phyloP scores from a whole-genome alignment of 2,888 invertebrate genomes.

The Caenorhabditis virilis region DNA sequence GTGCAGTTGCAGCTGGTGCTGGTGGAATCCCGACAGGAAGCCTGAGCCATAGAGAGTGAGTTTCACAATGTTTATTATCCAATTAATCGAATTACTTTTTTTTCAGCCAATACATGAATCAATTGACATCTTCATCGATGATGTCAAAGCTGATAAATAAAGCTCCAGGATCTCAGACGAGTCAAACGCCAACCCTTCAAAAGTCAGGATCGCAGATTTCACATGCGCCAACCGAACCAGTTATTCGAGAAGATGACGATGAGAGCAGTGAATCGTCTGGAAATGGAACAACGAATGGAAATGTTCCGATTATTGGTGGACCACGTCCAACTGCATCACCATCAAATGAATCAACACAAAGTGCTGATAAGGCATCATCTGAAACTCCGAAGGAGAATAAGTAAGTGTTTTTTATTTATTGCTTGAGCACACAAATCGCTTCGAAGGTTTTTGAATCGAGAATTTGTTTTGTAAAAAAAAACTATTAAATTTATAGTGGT shows the following conservation, averaged over 20 bases:
- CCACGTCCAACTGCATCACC: neutral
- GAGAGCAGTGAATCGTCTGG: constrained; percentile 51
- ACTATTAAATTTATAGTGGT: no score
- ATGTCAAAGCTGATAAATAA: constrained; percentile 35
- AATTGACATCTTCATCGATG: constrained; percentile 36
- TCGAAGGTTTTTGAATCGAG: no score
- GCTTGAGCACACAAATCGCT: no score
- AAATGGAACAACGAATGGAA: constrained; percentile 22
- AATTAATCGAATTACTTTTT: neutral
- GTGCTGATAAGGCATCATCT: constrained; percentile 22
- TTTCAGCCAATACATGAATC: constrained; percentile 28
- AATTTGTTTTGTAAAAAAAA: no score
- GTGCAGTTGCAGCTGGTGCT: constrained; percentile 28
- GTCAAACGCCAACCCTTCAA: constrained; percentile 10
- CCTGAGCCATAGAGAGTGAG: neutral
- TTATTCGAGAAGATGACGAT: constrained; percentile 66
- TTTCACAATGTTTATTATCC: no score
- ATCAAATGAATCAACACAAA: neutral
- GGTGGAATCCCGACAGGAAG: constrained; percentile 26
- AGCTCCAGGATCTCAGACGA: neutral
- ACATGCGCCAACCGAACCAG: constrained; percentile 66
- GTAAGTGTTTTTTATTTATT: constrained; percentile 24
- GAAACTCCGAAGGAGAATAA: constrained; percentile 43
- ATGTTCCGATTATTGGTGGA: neutral
- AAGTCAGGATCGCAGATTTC: constrained; percentile 62